Base-by-base conservation (phyloP, 1,140 invertebrate species). In the Telenomus remus region DNA sequence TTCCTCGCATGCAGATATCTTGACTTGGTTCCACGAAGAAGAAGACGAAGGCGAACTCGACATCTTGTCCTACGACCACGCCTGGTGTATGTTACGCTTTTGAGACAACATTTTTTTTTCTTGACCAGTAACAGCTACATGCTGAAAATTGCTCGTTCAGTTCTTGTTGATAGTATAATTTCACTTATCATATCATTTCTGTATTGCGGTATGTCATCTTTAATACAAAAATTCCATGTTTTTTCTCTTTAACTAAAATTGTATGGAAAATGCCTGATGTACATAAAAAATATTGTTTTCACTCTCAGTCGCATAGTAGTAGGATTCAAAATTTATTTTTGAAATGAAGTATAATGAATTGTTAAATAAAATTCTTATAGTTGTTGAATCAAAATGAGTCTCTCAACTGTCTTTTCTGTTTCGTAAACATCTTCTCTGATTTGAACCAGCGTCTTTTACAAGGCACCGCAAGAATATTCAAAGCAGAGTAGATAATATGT, bases 11-110 rank as follows among this genome's bases (percentile, higher is more conserved):
- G 76, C 73, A 80, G 80, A 81, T 27, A 27, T 81, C 80, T 80
- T 64, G 65, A 75, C 76, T 81, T 76, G 79, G 79, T 80, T 79
- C 60, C 71, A 75, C 76, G 81, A 82, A 82, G 81, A 81, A 81
- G 79, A 81, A 82, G 74, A 71, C 71, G 75, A 73, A 74, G 75
- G 57, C 60, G 68, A 72, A 73, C 65, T 59, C 69, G 64, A 78
- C 79, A 84, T 84, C 82, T 84, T 80, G 81, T 82, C 80, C 78
- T 82, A 81, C 74, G 76, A 80, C 82, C 80, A 82, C 80, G 81
- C 80, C 78, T 82, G 80, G 76, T 54, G 74, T 76, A 74, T 75
- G 72, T 74, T 73, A 75, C 54, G 69, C 69, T 63, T 72, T 66
- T 79, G 69, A 70, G 65, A 64, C 43, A 70, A 60, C 60, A 74